Evolutionary conservation across 1,140 invertebrate species (phyloP), one percentile per base, ranked within the genome.

Genomic region (Caenorhabditis inopinata): DNA sequence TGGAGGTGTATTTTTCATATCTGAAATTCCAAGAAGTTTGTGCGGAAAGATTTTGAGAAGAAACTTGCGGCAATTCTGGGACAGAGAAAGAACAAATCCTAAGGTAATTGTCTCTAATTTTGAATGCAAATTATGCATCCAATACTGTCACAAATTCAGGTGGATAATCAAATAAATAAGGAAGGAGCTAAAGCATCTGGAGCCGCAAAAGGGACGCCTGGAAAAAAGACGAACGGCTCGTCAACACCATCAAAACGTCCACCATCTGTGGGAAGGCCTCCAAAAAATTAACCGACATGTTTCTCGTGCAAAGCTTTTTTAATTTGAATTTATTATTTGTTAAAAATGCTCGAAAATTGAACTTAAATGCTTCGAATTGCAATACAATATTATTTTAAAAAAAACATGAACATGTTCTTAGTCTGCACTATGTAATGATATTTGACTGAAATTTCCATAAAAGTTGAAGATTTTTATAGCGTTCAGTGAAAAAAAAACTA

Each of bases 1-100:
- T 45, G 84, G 84, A 12, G 84, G 84, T 45, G 84, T 85, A 14
- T 85, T 82, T 46, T 85, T 85, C 68, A 84, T 85, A 38, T 84
- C 84, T 27, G 84, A 85, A 38, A 85, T 84, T 73, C 83, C 83
- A 11, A 25, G 82, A 78, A 84, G 81, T 82, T 48, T 83, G 9
- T 84, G 82, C 48, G 83, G 83, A 23, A 83, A 83, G 46, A 78
- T 83, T 7, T 48, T 83, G 29, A 79, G 83, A 47, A 16, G 81
- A 14, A 83, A 83, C 14, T 47, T 83, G 58, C 62, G 80, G 7
- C 83, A 83, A 35, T 83, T 81, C 82, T 83, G 83, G 83, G 83
- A 83, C 68, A 62, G 83, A 38, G 83, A 83, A 47, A 14, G 83
- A 48, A 83, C 78, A 3, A 83, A 77, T 48, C 42, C 75, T 5